These are phyloP conservation scores for Okapia johnstoni DNA, from an alignment of 2,113 vertebrate species.

Conservation along the genomic window DNA sequence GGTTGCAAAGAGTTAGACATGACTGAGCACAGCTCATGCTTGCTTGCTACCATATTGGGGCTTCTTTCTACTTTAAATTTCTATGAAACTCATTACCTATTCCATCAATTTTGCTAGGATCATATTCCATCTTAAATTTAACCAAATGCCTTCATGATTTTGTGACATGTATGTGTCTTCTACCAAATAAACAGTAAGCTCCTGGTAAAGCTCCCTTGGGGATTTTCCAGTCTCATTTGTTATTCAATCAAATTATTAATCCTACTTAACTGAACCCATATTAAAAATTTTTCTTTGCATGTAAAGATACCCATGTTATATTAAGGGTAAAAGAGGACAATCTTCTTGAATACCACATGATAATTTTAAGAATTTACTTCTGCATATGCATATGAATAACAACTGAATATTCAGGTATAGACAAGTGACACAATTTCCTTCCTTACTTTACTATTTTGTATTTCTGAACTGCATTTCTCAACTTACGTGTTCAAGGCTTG, in stretches of 20 bases:
- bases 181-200: neutral
- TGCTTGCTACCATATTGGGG: neutral
- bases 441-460: constrained; percentile 14
- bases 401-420: neutral
- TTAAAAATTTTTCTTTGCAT: neutral
- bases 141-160: neutral
- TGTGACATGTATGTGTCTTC: neutral
- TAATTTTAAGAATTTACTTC: constrained; percentile 11
- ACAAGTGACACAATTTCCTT: neutral
- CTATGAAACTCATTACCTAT: neutral
- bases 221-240: neutral
- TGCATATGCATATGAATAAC: constrained; percentile 3
- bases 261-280: neutral
- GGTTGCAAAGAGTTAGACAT: neutral
- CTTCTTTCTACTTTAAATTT: neutral
- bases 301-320: neutral
- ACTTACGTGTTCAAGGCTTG: neutral
- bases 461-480: neutral
- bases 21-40: neutral
- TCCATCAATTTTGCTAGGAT: neutral
- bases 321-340: neutral
- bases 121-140: neutral
- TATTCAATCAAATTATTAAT: constrained; percentile 8
- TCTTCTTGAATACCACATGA: neutral
- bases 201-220: neutral